Evolutionary conservation across 2,113 vertebrate genomes (phyloP), one percentile per base, ranked within the genome.

Genomic region (Channa argus): DNA sequence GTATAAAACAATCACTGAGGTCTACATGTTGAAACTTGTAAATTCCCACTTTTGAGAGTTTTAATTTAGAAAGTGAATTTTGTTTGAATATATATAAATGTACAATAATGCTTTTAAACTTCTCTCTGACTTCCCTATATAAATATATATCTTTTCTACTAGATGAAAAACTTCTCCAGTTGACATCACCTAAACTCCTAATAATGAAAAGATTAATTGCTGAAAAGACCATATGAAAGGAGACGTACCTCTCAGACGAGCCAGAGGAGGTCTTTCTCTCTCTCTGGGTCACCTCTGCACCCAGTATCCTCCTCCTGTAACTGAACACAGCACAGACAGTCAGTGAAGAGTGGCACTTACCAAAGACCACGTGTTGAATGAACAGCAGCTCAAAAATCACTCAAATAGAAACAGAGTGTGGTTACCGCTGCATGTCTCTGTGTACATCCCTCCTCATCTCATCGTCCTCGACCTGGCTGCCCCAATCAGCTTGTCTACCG

Each of bases 281-380:
- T 92, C 95, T 96, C 87, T 90, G 89, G 56, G 91, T 89, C 75
- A 92, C 94, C 12, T 99, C 97, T 74, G 94, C 92, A 61, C 95
- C 93, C 61, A 98, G 91, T 43, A 99, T 96, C 86, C 96, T 96
- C 79, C 97, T 96, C 88, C 96, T 98, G 76, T 98, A 99, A 55
- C 98, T 99, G 86, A 69, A 72, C 59, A 79, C 0, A 74, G 34
- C 56, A 47, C 34, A 78, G 7, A 75, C 15, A 52, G 15, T 43
- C 50, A 74, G n/a, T 60, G 1, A 67, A 37, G 33, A 13, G 2
- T 3, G 2, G 10, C 8, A 12, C 15, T 5, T n/a, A 11, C 1
- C 39, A 41, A 41, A 7, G 3, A 2, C 2, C 15, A 0, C 33
- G 11, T 9, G 12, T 37, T 39, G 2, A 63, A 54, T 38, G 0